Conservation (phyloP, 2,113 vertebrate genomes). For the Muntiacus muntjak region DNA sequence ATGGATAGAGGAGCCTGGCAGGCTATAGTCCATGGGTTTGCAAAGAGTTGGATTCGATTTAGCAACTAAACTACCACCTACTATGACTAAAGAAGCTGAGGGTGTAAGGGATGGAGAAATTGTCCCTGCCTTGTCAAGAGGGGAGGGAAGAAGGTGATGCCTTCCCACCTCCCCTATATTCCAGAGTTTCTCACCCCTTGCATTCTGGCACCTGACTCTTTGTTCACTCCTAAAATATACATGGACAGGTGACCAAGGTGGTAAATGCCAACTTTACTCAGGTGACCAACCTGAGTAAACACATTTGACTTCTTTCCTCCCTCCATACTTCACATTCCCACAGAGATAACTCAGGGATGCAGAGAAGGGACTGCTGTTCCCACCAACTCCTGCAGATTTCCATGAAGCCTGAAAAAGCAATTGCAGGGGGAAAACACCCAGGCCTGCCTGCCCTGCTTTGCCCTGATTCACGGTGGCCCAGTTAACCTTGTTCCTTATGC, state of each 20-base stretch:
- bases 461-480: neutral
- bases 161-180: neutral
- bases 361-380: neutral
- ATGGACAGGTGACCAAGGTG: neutral
- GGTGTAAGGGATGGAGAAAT: neutral
- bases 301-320: neutral
- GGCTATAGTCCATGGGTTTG: neutral
- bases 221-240: neutral
- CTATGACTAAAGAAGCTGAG: neutral
- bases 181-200: neutral
- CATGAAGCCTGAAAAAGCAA: neutral
- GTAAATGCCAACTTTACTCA: neutral
- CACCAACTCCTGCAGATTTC: neutral
- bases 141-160: neutral
- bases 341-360: neutral
- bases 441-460: neutral
- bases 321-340: neutral
- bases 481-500: neutral
- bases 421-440: neutral
- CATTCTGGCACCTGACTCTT: neutral
- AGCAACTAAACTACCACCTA: neutral
- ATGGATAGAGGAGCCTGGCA: neutral
- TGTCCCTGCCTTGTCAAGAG: neutral
- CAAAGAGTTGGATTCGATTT: neutral
- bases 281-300: neutral